These are phyloP conservation scores for Lepus townsendii DNA, from an alignment of 2,797 vertebrate genomes.

Conservation along the genomic window DNA sequence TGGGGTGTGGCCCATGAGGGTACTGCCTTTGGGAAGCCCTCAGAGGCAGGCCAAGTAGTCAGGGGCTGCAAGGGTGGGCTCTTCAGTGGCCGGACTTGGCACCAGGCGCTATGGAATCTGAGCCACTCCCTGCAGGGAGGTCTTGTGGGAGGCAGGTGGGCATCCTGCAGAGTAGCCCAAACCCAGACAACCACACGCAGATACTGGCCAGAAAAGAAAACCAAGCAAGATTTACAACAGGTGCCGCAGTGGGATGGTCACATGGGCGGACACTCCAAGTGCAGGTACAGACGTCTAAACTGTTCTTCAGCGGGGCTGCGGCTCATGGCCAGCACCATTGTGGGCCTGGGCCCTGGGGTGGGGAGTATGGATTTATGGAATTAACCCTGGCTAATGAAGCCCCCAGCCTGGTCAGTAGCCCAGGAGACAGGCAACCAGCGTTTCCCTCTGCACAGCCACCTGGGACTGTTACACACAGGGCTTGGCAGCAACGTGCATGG, in stretches of 20 bases:
- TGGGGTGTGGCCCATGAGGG: neutral
- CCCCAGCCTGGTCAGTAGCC: neutral
- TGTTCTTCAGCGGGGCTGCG: neutral
- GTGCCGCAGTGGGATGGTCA: neutral
- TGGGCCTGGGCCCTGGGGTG: neutral
- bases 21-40: neutral
- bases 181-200: neutral
- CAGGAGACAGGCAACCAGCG: neutral
- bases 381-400: neutral
- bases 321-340: accelerated
- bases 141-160: accelerated
- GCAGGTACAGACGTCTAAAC: neutral
- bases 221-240: neutral
- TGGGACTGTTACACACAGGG: neutral
- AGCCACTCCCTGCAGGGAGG: neutral
- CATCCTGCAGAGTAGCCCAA: neutral
- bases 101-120: neutral
- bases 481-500: neutral
- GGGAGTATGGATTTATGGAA: neutral
- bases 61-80: neutral
- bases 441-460: neutral
- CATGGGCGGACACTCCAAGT: accelerated
- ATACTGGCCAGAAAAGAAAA: neutral
- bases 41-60: neutral
- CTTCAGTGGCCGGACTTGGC: neutral